A percentile compares a stretch with the other conserved stretches of the same genome.
Conservation (phyloP, 2,113 vertebrate genomes). For the Apaloderma vittatum region DNA sequence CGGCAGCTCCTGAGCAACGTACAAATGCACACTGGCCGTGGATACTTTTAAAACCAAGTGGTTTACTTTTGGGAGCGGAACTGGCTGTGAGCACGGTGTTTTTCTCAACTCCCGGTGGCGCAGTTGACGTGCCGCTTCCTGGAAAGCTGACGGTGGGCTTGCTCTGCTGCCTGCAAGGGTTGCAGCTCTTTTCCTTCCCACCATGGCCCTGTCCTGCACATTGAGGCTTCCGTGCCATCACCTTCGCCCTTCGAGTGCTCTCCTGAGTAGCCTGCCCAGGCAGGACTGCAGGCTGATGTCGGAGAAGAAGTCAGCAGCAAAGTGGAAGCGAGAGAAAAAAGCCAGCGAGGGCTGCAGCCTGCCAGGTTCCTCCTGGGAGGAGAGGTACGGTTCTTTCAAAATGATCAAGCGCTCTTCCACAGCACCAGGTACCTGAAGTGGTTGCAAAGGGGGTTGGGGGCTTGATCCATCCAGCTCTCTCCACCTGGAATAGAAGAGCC, state of each 20-base stretch:
- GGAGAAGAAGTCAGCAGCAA: background rate
- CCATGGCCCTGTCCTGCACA: background rate
- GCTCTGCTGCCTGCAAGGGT: background rate
- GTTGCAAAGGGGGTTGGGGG: too few species aligned
- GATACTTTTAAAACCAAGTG: background rate
- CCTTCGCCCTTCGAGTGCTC: background rate
- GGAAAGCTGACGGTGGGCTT: background rate
- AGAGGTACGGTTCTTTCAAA: constrained; percentile 32
- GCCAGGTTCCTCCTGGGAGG: constrained; percentile 47
- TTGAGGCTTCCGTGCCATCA: background rate
- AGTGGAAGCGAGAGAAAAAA: background rate
- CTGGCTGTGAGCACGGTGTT: background rate
- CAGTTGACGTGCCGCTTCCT: background rate
- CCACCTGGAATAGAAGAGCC: background rate
- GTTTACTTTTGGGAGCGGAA: background rate
- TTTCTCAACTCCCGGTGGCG: too few species aligned
- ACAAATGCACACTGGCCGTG: accelerated
- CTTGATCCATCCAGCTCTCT: background rate
- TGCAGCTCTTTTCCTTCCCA: background rate
- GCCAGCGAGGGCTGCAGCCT: background rate
- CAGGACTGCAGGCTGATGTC: background rate
- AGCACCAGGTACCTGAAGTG: background rate
- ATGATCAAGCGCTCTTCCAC: background rate
- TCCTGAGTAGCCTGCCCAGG: background rate
- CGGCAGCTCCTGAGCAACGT: background rate